Base-by-base conservation (phyloP, 2,888 invertebrate species). In the Temnothorax unifasciatus region DNA sequence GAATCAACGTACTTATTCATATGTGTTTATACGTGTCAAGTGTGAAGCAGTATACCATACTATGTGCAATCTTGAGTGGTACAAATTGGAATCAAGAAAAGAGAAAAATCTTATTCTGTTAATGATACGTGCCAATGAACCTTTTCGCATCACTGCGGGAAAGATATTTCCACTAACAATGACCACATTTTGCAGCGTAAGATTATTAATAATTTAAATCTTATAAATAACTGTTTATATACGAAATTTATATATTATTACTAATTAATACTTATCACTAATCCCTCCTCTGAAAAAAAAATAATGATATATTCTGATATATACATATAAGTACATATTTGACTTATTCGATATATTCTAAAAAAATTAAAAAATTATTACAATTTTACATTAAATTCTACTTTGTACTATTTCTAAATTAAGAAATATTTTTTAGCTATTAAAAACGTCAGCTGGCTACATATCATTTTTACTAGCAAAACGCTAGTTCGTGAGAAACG, bases 81-180 rank as follows among this genome's bases (percentile, higher is more conserved):
- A 76, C 3, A 50, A 21, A 3, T 21, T 21, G 50, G 50, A 61
- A 0, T 38, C 75, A 4, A 76, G 0, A 38, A 1, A 52, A 6
- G 15, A 38, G 0, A 68, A 18, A 68, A 57, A 5, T 66, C 4
- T 57, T 11, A 66, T 77, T 54, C 4, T 76, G 11, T 38, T 76
- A 50, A 38, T 63, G 75, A 15, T 64, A 21, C 75, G 38, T 21
- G 3, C 38, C 0, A 38, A n/a, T 0, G 41, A 57, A 6, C 85
- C 89, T 1, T 63, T 87, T 15, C 57, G 57, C 4, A 54, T 90
- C n/a, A 89, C 88, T 1, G 90, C 87, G 0, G 88, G 88, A 52
- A 89, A 87, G 47, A 47, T 47, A 47, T 15, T 47, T 47, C 47
- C 47, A 52, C n/a, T 90, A 21, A 83, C 83, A 2, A 69, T 89